Evolutionary conservation across 2,888 invertebrate species (phyloP).

Genomic region (Eupithecia tripunctaria): DNA sequence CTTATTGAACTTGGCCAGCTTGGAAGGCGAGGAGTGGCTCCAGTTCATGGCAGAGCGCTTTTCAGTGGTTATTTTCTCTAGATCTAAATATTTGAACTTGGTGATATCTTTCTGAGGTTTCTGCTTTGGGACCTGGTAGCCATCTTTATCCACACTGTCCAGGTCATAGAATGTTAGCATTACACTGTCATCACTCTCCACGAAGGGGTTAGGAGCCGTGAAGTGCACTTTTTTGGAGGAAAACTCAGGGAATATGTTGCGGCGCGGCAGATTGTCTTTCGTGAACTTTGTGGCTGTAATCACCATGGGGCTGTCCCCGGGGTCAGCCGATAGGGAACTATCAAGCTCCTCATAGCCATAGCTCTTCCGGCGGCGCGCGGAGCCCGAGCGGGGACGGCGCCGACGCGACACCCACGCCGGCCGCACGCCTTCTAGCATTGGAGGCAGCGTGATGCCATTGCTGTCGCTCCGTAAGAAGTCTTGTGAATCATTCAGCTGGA

Average conservation of each 20-base stretch:
- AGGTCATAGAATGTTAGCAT: slow-evolving; percentile 79
- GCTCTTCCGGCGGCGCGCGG: slow-evolving; percentile 68
- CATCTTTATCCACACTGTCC: slow-evolving; percentile 63
- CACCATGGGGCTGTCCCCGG: slow-evolving; percentile 77
- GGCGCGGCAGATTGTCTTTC: slow-evolving; percentile 74
- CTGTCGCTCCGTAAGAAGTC: slow-evolving; percentile 51
- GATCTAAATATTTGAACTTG: slow-evolving; percentile 78
- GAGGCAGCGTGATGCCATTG: slow-evolving; percentile 77
- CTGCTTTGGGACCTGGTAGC: slow-evolving; percentile 57
- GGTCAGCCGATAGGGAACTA: slow-evolving; percentile 85
- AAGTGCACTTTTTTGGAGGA: slow-evolving; percentile 78
- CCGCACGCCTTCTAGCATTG: slow-evolving; percentile 58
- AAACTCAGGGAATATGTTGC: slow-evolving; percentile 73
- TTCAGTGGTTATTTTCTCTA: slow-evolving; percentile 68
- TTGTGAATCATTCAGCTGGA: slow-evolving; percentile 55
- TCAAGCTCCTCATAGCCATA: slow-evolving; percentile 83
- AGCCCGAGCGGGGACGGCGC: slow-evolving; percentile 60
- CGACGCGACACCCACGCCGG: slow-evolving; percentile 60
- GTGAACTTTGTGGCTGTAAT: slow-evolving; percentile 82
- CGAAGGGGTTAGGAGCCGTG: slow-evolving; percentile 75
- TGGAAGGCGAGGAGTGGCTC: slow-evolving; percentile 74
- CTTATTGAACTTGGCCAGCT: slow-evolving; percentile 67
- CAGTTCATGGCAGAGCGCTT: slow-evolving; percentile 68
- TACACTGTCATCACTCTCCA: slow-evolving; percentile 80
- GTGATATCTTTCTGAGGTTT: slow-evolving; percentile 64